Conservation (phyloP, 2,888 invertebrate genomes). For the Platycheirus rosarum region DNA sequence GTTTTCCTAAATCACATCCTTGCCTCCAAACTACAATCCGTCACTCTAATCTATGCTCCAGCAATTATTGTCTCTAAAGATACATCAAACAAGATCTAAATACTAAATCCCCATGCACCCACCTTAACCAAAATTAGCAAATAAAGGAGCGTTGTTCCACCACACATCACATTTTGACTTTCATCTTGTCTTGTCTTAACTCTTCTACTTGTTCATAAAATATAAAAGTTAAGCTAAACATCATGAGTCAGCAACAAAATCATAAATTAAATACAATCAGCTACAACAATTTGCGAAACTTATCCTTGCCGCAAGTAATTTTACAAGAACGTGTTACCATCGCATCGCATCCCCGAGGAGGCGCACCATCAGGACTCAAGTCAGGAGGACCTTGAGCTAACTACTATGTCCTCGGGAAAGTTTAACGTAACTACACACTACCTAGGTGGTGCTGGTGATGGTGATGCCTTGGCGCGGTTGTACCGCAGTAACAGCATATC, state of each 20-base stretch:
- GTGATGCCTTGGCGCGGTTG: no score
- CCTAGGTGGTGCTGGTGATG: no score
- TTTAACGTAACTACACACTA: conserved; percentile 16
- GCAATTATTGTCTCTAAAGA: not conserved
- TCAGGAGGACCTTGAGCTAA: conserved; percentile 24
- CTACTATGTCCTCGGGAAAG: conserved; percentile 11
- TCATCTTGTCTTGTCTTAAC: conserved; percentile 29
- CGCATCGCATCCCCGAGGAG: not conserved
- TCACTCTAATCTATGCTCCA: no score
- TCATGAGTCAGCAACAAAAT: conserved; percentile 47
- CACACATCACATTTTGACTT: conserved; percentile 8
- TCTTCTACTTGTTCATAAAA: conserved; percentile 19
- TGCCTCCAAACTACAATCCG: no score
- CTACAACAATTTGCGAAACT: conserved; percentile 65
- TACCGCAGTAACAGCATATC: conserved; percentile 4
- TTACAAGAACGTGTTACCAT: conserved; percentile 58
- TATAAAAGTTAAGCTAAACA: conserved; percentile 19
- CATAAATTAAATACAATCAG: conserved; percentile 65
- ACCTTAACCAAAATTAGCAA: conserved; percentile 17
- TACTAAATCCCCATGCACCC: conserved; percentile 6
- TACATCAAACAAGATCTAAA: conserved; percentile 22
- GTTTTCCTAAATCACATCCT: no score
- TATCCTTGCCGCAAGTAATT: conserved; percentile 68
- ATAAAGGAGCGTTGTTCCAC: conserved; percentile 2
- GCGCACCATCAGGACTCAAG: conserved; percentile 12